A percentile compares a stretch with the other conserved stretches of the same genome.
Evolutionary conservation across 2,888 invertebrate genomes (phyloP).

Genomic region (Cremastobaeus sp.): DNA sequence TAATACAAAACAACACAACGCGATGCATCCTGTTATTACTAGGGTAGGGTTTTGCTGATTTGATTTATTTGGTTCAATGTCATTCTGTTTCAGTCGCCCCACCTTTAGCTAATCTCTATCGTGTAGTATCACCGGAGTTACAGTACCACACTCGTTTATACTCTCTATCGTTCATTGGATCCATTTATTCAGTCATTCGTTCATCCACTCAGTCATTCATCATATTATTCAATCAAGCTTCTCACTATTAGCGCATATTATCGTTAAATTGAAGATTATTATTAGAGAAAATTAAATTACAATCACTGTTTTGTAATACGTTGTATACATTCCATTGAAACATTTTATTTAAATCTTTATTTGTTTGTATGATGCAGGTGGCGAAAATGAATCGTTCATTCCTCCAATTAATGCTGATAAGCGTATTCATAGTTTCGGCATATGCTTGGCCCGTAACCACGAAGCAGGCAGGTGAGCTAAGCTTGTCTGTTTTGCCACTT

Average conservation of each 20-base stretch:
- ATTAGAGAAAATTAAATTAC: too few relatives aligned
- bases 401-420: constrained; percentile 75
- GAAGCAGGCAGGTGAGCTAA: constrained; percentile 70
- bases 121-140: constrained; percentile 45
- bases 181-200: constrained; percentile 59
- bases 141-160: constrained; percentile 50
- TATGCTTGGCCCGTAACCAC: constrained; percentile 81
- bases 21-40: constrained; percentile 74
- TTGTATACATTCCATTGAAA: too few relatives aligned
- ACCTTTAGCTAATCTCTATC: constrained; percentile 61
- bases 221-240: constrained; percentile 59
- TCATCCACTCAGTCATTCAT: constrained; percentile 58
- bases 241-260: constrained; percentile 36
- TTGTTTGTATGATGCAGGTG: too few relatives aligned
- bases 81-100: constrained; percentile 68
- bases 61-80: constrained; percentile 76
- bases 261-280: constrained; percentile 47
- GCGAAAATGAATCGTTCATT: constrained; percentile 80
- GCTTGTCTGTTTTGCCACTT: constrained; percentile 44
- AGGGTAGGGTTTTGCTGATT: constrained; percentile 70
- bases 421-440: constrained; percentile 82
- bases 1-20: constrained; percentile 25
- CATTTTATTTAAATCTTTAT: too few relatives aligned
- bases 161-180: constrained; percentile 61
- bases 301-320: too few relatives aligned